Evolutionary conservation across 2,797 vertebrate genomes (phyloP).

Genomic region (Paratrypauchen microcephalus): DNA sequence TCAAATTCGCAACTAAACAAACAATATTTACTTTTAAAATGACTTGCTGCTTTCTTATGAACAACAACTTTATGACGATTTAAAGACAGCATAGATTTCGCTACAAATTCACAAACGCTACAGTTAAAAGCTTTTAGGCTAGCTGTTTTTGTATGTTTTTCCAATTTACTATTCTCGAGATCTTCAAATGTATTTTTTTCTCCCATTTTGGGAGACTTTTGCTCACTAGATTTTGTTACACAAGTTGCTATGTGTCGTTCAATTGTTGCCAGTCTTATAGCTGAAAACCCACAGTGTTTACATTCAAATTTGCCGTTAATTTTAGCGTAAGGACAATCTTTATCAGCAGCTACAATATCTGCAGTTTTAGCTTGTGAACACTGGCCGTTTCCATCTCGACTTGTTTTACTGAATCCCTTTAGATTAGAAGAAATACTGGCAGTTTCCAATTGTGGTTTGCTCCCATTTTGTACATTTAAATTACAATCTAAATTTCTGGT

Average conservation of each 20-base stretch:
- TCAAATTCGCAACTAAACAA: constrained; percentile 87
- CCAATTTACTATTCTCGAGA: constrained; percentile 77
- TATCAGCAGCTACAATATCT: not conserved
- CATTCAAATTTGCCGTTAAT: constrained; percentile 81
- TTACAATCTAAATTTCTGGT: not conserved
- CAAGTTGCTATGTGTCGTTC: constrained; percentile 78
- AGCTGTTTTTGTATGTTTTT: constrained; percentile 82
- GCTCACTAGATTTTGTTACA: constrained; percentile 31
- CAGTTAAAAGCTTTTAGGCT: constrained; percentile 76
- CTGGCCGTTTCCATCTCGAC: not conserved
- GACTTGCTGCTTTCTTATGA: constrained; percentile 62
- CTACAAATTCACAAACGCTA: constrained; percentile 78
- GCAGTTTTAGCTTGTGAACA: constrained; percentile 6
- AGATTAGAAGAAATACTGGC: too few species aligned
- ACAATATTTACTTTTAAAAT: constrained; percentile 80
- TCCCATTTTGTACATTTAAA: not conserved
- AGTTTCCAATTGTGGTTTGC: not conserved
- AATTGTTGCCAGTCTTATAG: constrained; percentile 80
- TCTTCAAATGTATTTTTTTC: constrained; percentile 7
- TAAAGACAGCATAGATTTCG: constrained; percentile 74
- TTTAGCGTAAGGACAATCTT: constrained; percentile 29
- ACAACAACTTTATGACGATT: constrained; percentile 66
- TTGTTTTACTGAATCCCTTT: not conserved
- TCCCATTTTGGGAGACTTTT: constrained; percentile 12
- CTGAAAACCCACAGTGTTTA: constrained; percentile 81